These are phyloP conservation scores for Rana temporaria DNA, from an alignment of 2,113 vertebrate species.

Conservation along the genomic window DNA sequence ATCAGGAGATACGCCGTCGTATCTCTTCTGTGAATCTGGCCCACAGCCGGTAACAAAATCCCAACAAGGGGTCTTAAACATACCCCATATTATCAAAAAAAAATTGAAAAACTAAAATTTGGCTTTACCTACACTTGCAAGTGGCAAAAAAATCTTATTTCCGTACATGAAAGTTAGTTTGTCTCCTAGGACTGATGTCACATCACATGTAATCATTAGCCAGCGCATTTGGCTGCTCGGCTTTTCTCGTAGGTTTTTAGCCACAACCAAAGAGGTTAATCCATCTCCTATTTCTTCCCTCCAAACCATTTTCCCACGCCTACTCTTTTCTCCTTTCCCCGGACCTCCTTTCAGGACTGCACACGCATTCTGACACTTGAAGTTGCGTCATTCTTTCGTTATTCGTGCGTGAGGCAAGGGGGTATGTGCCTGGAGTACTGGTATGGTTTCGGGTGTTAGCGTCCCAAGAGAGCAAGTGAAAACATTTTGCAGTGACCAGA, in stretches of 20 bases:
- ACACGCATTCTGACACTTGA: neutral
- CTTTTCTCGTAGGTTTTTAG: slow-evolving; percentile 14
- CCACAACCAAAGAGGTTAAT: slow-evolving; percentile 25
- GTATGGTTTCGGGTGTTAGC: neutral
- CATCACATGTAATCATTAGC: too few relatives aligned
- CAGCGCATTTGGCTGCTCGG: too few relatives aligned
- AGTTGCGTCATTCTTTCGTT: slow-evolving; percentile 26
- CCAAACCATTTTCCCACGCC: slow-evolving; percentile 51
- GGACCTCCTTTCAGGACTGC: slow-evolving; percentile 11
- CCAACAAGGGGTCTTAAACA: too few relatives aligned
- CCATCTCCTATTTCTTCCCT: slow-evolving; percentile 11
- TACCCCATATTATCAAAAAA: too few relatives aligned
- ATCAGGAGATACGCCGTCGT: too few relatives aligned
- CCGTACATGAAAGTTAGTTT: too few relatives aligned
- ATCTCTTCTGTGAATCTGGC: too few relatives aligned
- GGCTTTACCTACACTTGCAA: too few relatives aligned
- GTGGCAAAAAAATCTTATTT: too few relatives aligned
- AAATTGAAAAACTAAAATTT: too few relatives aligned
- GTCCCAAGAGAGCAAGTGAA: slow-evolving; percentile 11
- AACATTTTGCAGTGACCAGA: slow-evolving; percentile 20
- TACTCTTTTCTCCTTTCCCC: slow-evolving; percentile 1
- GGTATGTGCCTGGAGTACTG: neutral
- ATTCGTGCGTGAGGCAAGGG: slow-evolving; percentile 15
- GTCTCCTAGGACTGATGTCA: too few relatives aligned
- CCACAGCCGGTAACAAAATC: too few relatives aligned